Evolutionary conservation across 2,113 vertebrate species (phyloP).

Genomic region (Oreochromis spilurus): DNA sequence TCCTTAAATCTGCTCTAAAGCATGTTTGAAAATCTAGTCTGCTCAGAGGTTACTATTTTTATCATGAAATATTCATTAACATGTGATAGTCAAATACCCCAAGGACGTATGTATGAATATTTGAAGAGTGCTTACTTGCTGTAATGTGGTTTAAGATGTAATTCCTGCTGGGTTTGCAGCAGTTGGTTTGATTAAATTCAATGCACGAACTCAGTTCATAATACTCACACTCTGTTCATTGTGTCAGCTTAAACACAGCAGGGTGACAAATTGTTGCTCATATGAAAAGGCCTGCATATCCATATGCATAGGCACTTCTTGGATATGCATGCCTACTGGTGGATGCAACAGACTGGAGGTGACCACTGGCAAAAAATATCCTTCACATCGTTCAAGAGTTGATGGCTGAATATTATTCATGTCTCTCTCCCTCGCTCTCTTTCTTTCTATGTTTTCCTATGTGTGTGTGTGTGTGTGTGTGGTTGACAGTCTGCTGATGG

Average conservation of each 20-base stretch:
- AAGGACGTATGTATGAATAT: constrained; percentile 32
- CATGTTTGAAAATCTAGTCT: constrained; percentile 1
- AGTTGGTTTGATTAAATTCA: constrained; percentile 34
- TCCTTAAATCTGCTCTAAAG: constrained; percentile 1
- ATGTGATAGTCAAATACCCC: constrained; percentile 34
- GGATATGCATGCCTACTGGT: not conserved
- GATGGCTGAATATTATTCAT: constrained; percentile 22
- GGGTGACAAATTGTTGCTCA: constrained; percentile 11
- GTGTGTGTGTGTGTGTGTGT: not conserved
- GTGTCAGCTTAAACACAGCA: constrained; percentile 20
- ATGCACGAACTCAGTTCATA: not conserved
- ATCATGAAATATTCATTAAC: constrained; percentile 47
- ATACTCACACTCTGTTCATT: constrained; percentile 2
- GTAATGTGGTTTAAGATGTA: constrained; percentile 30
- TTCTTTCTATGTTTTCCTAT: not conserved
- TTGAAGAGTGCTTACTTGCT: constrained; percentile 35
- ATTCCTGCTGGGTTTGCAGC: constrained; percentile 32
- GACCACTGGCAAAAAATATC: not conserved
- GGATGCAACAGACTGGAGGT: not conserved
- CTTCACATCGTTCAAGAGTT: not conserved
- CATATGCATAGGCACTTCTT: not conserved
- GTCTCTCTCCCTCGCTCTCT: not conserved
- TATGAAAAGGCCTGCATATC: not conserved
- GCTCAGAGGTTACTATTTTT: constrained; percentile 23
- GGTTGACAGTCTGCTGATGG: constrained; percentile 48